Evolutionary conservation across 1,140 invertebrate species (phyloP).

Genomic region (Drosophila bipectinata): DNA sequence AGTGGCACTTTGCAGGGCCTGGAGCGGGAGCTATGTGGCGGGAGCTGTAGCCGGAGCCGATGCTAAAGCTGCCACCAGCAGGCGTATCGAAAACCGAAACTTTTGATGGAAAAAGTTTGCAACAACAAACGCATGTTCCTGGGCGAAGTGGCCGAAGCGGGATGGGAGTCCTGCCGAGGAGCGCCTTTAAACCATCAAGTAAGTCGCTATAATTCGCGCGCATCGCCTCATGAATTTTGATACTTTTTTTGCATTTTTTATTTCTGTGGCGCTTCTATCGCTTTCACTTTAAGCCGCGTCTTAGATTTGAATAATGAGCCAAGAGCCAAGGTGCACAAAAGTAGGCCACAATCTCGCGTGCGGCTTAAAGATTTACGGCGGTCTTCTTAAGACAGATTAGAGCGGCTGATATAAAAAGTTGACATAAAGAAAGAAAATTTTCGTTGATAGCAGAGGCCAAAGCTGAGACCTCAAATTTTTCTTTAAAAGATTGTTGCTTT

Average conservation of each 20-base stretch:
- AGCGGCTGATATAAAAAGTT: constrained; percentile 27
- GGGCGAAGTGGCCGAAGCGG: constrained; percentile 18
- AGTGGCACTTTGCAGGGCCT: constrained; percentile 67
- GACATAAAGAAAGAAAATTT: constrained; percentile 35
- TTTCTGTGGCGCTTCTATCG: constrained; percentile 12
- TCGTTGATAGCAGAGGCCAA: no score
- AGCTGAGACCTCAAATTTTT: constrained; percentile 16
- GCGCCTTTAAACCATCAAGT: constrained; percentile 62
- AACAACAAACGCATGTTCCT: constrained; percentile 76
- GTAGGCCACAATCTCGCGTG: constrained; percentile 39
- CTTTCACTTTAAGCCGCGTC: constrained; percentile 50
- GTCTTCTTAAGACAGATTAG: constrained; percentile 41
- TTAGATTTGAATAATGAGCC: constrained; percentile 74
- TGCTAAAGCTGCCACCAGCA: constrained; percentile 36
- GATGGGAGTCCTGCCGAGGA: neutral
- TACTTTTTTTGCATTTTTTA: constrained; percentile 41
- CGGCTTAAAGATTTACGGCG: constrained; percentile 46
- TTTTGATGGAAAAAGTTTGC: constrained; percentile 82
- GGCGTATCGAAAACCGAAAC: constrained; percentile 79
- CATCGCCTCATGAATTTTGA: constrained; percentile 79
- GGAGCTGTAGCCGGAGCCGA: neutral
- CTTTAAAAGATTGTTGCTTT: neutral
- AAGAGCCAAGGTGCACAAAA: constrained; percentile 35
- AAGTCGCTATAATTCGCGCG: constrained; percentile 73
- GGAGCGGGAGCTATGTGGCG: neutral